phyloP scores from a whole-genome alignment of 1,140 invertebrate species.

The Odontomachus brunneus region DNA sequence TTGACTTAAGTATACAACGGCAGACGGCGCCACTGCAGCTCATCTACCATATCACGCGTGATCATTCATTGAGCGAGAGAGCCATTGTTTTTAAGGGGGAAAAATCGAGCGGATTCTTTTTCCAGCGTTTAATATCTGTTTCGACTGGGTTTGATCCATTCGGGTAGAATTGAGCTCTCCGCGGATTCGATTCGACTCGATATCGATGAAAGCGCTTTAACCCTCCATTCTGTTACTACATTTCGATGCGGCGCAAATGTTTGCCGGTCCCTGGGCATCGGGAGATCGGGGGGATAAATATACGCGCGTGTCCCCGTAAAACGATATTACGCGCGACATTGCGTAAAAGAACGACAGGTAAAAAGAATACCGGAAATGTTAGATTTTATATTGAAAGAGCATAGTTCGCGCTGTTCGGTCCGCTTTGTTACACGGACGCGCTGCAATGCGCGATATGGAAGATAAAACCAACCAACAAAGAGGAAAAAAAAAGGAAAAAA shows the following conservation, averaged over 20 bases:
- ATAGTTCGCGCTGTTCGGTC: slow-evolving; percentile 27
- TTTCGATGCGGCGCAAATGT: not conserved
- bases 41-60: too few relatives aligned
- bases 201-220: not conserved
- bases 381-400: slow-evolving; percentile 32
- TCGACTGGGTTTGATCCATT: not conserved
- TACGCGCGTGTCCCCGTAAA: not conserved
- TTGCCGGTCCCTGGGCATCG: not conserved
- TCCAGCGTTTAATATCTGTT: not conserved
- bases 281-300: too few relatives aligned
- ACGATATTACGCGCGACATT: not conserved
- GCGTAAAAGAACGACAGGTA: not conserved
- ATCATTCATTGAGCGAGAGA: too few relatives aligned
- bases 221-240: not conserved
- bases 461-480: too few relatives aligned
- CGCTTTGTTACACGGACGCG: slow-evolving; percentile 4
- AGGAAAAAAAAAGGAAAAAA: too few relatives aligned
- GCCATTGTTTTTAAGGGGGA: not conserved
- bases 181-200: too few relatives aligned
- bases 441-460: not conserved
- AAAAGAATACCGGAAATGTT: slow-evolving; percentile 1
- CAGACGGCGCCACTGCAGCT: too few relatives aligned
- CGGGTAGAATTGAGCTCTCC: not conserved
- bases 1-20: too few relatives aligned
- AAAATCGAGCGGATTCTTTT: not conserved